Conservation (phyloP, 2,888 invertebrate genomes). For the Xestia xanthographa region DNA sequence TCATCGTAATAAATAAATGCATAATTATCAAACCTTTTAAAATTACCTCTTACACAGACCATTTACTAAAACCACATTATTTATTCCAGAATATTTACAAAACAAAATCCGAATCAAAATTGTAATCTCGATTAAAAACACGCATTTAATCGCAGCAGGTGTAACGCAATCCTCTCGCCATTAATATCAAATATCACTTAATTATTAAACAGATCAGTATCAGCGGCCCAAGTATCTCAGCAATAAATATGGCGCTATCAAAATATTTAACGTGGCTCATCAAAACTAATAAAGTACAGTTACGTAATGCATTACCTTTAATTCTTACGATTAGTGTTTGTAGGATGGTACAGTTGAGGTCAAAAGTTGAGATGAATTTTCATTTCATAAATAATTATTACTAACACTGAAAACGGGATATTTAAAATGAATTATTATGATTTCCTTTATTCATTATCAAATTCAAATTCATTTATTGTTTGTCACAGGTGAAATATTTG, state of each 20-base stretch:
- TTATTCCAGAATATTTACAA: neutral
- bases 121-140: constrained; percentile 36
- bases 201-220: constrained; percentile 56
- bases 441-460: no score
- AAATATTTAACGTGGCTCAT: constrained; percentile 63
- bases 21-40: neutral
- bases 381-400: neutral
- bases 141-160: constrained; percentile 41
- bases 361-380: constrained; percentile 23
- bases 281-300: constrained; percentile 68
- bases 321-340: constrained; percentile 72
- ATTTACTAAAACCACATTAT: neutral
- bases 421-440: no score
- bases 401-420: no score
- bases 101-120: constrained; percentile 8
- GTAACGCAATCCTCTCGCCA: constrained; percentile 45
- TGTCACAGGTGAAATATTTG: no score
- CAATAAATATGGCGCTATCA: constrained; percentile 64
- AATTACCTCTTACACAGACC: neutral
- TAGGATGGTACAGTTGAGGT: constrained; percentile 67
- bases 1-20: neutral
- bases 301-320: constrained; percentile 69
- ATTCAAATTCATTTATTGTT: no score
- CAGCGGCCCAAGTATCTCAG: constrained; percentile 39
- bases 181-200: constrained; percentile 68